Evolutionary conservation across 2,797 vertebrate genomes (phyloP), one percentile per base, ranked within the genome.

Genomic region (Steatocranus sp.): DNA sequence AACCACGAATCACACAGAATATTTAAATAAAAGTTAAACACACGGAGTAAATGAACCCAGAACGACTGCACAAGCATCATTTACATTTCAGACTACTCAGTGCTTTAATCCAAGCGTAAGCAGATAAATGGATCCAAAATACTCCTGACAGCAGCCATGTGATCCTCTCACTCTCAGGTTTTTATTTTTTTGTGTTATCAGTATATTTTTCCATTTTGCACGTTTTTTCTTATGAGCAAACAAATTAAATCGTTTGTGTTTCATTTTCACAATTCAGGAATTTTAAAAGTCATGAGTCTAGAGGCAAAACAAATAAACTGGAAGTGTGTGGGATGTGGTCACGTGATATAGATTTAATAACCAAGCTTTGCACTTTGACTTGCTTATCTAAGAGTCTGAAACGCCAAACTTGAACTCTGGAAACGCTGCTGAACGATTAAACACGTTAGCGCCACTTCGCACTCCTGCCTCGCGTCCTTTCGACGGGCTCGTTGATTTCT

Each of bases 11-110:
- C 56, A 34, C 10, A 34, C 32, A 36, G 56, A 61, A 61, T 34
- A 61, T 20, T 8, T 61, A 61, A 61, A 61, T 20, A n/a, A n/a
- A 61, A 61, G 56, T 61, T 32, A 36, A 61, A 12, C 30, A n/a
- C 56, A 61, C 56, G 5, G 56, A 61, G 32, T 20, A 0, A 61
- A 61, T 34, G 11, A 61, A 36, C 56, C 56, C 4, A 36, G 56
- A 61, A 20, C 0, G 18, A 36, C 30, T 2, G 17, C 17, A 61
- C 6, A 0, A 34, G 56, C 56, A 34, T 2, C 10, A 61, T n/a
- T 34, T 36, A 36, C 32, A 63, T 14, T 63, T 63, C 32, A 36
- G 36, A 36, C 20, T 25, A 43, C 36, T 41, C 12, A 0, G 61
- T 0, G 20, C 20, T 68, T 41, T 25, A 41, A 41, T 9, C 36